Evolutionary conservation across 2,888 invertebrate species (phyloP), one percentile per base, ranked within the genome.

Genomic region (Trachelus tabidus): DNA sequence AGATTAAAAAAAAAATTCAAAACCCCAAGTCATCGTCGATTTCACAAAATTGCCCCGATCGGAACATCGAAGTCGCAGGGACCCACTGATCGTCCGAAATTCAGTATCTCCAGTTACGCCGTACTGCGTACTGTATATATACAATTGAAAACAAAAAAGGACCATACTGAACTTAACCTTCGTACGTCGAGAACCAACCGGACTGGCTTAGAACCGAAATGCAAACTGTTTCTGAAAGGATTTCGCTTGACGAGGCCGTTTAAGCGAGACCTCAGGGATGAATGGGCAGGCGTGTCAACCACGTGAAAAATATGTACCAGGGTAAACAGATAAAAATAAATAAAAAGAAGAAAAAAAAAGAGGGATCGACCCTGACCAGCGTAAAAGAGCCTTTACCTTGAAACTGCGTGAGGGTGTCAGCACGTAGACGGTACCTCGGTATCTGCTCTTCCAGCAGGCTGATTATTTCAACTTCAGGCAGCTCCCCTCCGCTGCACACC

Each of bases 401-500:
- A 93, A 98, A 98, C 92, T 97, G 94, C 71, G 98, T 98, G 87
- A 98, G 94, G 85, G 97, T 96, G 93, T 99, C 98, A 79, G 98
- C 98, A 91, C 98, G 95, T 82, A 99, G 94, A 90, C 96, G 96
- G 93, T 99, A 99, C 90, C 96, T 95, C 77, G 98, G 98, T 92
- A 98, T 97, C 92, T 97, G 97, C 92, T 98, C 98, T 93, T 98
- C 97, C 86, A 98, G 94, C 86, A 98, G 94, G 92, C 98, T 98
- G 92, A 98, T 96, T 90, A 98, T 97, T 93, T 98, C 98, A 89
- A 98, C 98, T 94, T 98, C 98, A 83, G 98, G 97, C 92, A 98
- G 94, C 92, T 97, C 96, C 92, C 96, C 97, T 92, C 95, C 96
- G 93, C 96, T 97, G 94, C 97, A 98, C 93, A 98, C 94, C 93